Evolutionary conservation across 2,113 vertebrate genomes (phyloP), one percentile per base, ranked within the genome.

Genomic region (Nipponia nippon): DNA sequence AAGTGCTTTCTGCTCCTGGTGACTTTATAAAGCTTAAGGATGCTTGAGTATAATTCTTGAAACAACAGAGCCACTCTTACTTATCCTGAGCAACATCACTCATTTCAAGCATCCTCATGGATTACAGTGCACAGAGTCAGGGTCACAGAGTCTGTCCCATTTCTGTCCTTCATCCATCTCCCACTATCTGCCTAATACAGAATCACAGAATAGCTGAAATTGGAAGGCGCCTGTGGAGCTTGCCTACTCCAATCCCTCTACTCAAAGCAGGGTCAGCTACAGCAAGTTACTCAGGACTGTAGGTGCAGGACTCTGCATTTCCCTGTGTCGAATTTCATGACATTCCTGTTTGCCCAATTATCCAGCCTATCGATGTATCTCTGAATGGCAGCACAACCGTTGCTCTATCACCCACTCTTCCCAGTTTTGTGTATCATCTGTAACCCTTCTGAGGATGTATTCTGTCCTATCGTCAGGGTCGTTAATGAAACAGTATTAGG

Each of bases 311-410:
- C 16, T 52, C 36, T 73, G 8, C 13, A 12, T 56, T 87, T 90
- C 13, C 19, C 22, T 40, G 29, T 34, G 17, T 17, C 76, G 56
- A 53, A 47, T 80, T 80, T 55, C 20, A 18, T 42, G 3, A 27
- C 22, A 20, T 59, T 52, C 13, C 44, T 18, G 7, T 80, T 80
- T 84, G 29, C 11, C n/a, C 20, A 27, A 1, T 65, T 80, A 46
- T 70, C 32, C 4, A 2, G 42, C 11, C 44, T 83, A 32, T 21
- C 2, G 1, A 16, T 0, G 3, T 52, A 27, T 20, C 10, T 52
- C 30, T 67, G 36, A 65, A 61, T 40, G 36, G 52, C 32, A 72
- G 27, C 30, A 55, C n/a, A 72, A 25, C 22, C 4, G 7, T 16
- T 49, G 7, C 20, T 79, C 46, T 38, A 0, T 38, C 53, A 40